Conservation (phyloP, 2,113 vertebrate genomes). For the Neolamprologus falcicula region DNA sequence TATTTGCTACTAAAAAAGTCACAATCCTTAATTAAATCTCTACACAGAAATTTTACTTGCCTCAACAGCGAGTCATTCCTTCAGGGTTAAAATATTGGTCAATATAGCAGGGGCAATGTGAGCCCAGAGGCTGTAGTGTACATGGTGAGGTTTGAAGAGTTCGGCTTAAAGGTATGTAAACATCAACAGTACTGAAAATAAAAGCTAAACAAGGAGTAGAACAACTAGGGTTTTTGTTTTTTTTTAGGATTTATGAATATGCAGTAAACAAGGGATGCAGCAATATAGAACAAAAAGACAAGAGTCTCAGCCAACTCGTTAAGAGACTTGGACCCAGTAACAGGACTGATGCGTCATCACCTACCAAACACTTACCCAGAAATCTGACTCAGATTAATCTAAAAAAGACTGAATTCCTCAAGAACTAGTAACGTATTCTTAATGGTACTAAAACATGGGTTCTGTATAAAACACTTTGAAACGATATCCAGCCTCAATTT, state of each 20-base stretch:
- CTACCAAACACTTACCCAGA: neutral
- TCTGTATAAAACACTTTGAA: neutral
- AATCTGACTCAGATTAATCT: neutral
- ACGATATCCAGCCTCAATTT: neutral
- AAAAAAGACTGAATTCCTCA: neutral
- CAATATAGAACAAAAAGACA: neutral
- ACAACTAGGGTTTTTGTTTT: neutral
- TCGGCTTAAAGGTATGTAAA: rapidly evolving
- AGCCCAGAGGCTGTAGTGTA: neutral
- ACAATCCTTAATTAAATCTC: neutral
- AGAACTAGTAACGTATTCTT: neutral
- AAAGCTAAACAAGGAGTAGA: neutral
- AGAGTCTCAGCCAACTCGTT: neutral
- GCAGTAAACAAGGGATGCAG: neutral
- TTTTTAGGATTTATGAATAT: neutral
- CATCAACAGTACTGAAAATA: neutral
- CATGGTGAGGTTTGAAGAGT: neutral
- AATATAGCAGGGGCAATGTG: neutral
- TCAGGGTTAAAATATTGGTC: neutral
- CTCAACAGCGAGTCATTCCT: neutral
- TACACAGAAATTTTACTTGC: neutral
- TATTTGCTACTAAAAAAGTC: neutral
- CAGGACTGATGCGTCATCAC: neutral
- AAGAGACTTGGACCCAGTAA: neutral
- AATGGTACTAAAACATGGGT: neutral